These are phyloP conservation scores for Lerema accius DNA, from an alignment of 1,140 invertebrate species.

Conservation along the genomic window DNA sequence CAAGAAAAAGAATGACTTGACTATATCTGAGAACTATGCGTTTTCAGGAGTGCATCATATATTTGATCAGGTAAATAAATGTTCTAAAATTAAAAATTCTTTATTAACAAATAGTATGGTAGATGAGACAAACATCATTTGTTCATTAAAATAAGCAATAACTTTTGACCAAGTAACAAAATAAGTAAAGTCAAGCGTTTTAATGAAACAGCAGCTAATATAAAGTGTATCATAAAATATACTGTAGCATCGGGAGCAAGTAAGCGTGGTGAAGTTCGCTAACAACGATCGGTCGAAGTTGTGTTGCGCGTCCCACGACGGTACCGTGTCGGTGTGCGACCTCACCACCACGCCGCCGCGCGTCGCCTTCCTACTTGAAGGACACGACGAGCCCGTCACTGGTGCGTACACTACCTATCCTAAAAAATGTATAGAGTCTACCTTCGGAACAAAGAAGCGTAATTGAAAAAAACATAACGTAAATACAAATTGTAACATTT, in stretches of 20 bases:
- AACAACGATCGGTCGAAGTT: slow-evolving; percentile 92
- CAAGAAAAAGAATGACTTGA: slow-evolving; percentile 83
- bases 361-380: slow-evolving; percentile 88
- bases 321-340: slow-evolving; percentile 92
- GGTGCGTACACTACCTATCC: too few species aligned
- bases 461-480: too few species aligned
- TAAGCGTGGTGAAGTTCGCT: slow-evolving; percentile 94
- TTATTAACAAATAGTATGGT: too few species aligned
- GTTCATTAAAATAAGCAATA: too few species aligned
- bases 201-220: too few species aligned
- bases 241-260: slow-evolving; percentile 90
- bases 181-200: too few species aligned
- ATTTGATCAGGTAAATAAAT: slow-evolving; percentile 87
- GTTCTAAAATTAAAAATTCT: not conserved
- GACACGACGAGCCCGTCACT: slow-evolving; percentile 90
- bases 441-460: too few species aligned
- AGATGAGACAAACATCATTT: too few species aligned
- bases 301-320: slow-evolving; percentile 92
- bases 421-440: too few species aligned
- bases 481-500: too few species aligned
- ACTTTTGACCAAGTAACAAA: too few species aligned
- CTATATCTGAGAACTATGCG: slow-evolving; percentile 91
- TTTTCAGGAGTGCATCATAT: slow-evolving; percentile 94
- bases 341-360: slow-evolving; percentile 87
- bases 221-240: too few species aligned